Evolutionary conservation across 2,113 vertebrate species (phyloP), one percentile per base, ranked within the genome.

Genomic region (Silurus meridionalis): DNA sequence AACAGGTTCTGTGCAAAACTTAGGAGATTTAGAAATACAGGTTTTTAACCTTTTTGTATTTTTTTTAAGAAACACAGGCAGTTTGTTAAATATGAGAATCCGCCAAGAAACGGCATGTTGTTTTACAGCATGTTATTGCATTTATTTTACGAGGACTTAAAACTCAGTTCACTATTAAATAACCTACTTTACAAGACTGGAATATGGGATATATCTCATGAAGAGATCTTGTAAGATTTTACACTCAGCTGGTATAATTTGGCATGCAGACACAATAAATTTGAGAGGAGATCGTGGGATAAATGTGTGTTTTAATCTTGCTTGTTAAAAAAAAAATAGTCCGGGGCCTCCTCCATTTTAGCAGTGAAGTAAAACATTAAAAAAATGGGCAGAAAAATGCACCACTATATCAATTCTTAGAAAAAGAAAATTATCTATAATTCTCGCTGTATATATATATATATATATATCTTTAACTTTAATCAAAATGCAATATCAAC

Each of bases 281-380:
- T 53, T 91, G 83, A 89, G 87, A 77, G 69, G 91, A 90, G 91
- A 91, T 90, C 87, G 92, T 91, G 83, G 90, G 92, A 92, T 89
- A 94, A 93, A 91, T 90, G 92, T 90, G 92, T 89, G 86, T 85
- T 89, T 89, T 88, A 89, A 89, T 90, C 83, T 83, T 82, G 78
- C 48, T 67, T 89, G 90, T 90, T 89, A 91, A 82, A 95, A 95
- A 93, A 96, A 93, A 96, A 96, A 95, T 95, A 96, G 94, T 96
- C 94, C 95, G 93, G 92, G 71, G 90, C 92, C 83, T 90, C 88
- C 87, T 86, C 77, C 82, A 75, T 78, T 79, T 48, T 57, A 85
- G 64, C 58, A 60, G 52, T 80, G 67, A 8, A 46, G 84, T 50
- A 81, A 86, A 87, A 75, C 78, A 83, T 10, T 10, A 28, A 25